Conservation (phyloP, 2,888 invertebrate genomes). For the Ichneumoninae sp. region DNA sequence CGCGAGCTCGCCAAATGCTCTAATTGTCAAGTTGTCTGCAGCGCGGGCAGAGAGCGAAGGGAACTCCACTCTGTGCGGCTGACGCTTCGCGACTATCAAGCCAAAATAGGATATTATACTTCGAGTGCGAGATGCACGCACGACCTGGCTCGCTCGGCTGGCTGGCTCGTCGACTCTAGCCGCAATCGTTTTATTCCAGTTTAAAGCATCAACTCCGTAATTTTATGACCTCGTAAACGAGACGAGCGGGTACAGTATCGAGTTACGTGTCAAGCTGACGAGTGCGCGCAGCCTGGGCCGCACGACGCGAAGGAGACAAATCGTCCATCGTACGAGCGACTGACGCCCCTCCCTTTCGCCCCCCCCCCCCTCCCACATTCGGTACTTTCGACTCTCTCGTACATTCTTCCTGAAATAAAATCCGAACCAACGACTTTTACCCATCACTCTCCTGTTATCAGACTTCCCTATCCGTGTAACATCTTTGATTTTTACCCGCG, state of each 20-base stretch:
- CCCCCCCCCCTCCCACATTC: not conserved
- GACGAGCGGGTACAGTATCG: constrained; percentile 77
- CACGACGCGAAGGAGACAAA: constrained; percentile 56
- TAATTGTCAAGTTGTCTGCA: constrained; percentile 50
- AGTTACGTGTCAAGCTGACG: constrained; percentile 81
- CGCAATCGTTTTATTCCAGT: constrained; percentile 81
- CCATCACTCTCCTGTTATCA: not conserved
- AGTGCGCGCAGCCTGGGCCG: constrained; percentile 54
- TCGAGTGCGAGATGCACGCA: constrained; percentile 41
- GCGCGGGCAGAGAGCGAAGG: not conserved
- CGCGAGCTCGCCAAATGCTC: constrained; percentile 47
- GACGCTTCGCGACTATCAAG: constrained; percentile 24
- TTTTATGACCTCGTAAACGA: constrained; percentile 84
- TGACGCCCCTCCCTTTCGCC: constrained; percentile 1
- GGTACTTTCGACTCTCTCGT: constrained; percentile 32
- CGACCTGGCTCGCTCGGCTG: constrained; percentile 51
- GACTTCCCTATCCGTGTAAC: not conserved
- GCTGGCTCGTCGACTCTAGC: constrained; percentile 61
- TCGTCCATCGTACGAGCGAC: constrained; percentile 53
- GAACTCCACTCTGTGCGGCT: not conserved
- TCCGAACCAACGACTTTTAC: constrained; percentile 41
- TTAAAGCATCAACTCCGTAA: constrained; percentile 82
- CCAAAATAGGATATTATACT: constrained; percentile 18
- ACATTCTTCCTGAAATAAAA: constrained; percentile 61
- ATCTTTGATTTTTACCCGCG: constrained; percentile 51